Evolutionary conservation across 2,888 invertebrate genomes (phyloP).

Genomic region (Drepanosiphum platanoidis): DNA sequence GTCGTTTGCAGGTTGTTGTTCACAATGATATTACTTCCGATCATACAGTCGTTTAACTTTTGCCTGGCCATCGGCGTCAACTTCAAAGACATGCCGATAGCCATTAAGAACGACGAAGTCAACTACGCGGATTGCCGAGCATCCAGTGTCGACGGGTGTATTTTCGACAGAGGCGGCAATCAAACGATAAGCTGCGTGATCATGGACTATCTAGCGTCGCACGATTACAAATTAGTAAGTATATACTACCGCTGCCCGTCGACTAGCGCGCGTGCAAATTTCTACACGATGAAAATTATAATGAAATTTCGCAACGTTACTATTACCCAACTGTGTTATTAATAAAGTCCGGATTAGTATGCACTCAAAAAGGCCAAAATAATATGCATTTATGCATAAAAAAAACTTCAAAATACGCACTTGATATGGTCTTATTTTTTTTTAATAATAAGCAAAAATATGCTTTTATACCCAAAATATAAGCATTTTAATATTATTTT

Average conservation of each 20-base stretch:
- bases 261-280: no score
- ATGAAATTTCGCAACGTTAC: neutral
- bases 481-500: no score
- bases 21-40: conserved; percentile 26
- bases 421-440: no score
- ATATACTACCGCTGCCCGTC: no score
- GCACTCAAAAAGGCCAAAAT: no score
- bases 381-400: no score
- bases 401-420: no score
- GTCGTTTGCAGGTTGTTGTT: conserved; percentile 37
- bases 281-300: neutral
- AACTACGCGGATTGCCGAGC: conserved; percentile 16
- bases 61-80: conserved; percentile 68
- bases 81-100: conserved; percentile 67
- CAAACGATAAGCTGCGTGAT: conserved; percentile 38
- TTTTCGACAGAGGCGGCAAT: conserved; percentile 10
- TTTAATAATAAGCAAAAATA: no score
- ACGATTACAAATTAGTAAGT: conserved; percentile 39
- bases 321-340: neutral
- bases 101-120: conserved; percentile 68
- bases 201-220: conserved; percentile 2
- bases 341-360: no score
- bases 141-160: conserved; percentile 2
- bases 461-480: no score
- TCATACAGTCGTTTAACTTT: conserved; percentile 66